Percentiles rank a stretch among this genome's conserved stretches.
phyloP scores from a whole-genome alignment of 2,113 vertebrate genomes.

The Marmota flaviventris region DNA sequence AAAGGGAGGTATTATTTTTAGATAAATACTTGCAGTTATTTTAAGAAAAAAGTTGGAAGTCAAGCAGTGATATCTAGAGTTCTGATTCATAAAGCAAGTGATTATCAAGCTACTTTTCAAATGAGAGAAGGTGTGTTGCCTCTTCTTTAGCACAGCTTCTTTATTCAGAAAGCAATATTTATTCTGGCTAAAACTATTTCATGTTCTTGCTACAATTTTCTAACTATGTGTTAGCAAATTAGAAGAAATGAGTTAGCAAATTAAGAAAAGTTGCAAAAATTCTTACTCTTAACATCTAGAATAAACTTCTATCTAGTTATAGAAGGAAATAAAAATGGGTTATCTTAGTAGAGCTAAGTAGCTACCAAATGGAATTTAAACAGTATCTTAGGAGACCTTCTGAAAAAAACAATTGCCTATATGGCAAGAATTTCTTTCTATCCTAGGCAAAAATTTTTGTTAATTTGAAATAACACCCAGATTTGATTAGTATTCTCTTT shows the following conservation, averaged over 20 bases:
- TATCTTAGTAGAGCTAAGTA: neutral
- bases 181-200: neutral
- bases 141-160: neutral
- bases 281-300: neutral
- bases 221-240: slow-evolving; percentile 36
- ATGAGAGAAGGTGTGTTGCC: neutral
- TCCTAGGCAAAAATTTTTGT: neutral
- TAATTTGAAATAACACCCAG: neutral
- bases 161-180: slow-evolving; percentile 36
- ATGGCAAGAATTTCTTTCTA: neutral
- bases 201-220: slow-evolving; percentile 32
- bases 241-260: slow-evolving; percentile 50
- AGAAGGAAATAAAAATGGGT: slow-evolving; percentile 9
- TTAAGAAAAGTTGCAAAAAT: slow-evolving; percentile 26
- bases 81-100: neutral
- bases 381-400: neutral
- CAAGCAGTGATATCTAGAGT: neutral
- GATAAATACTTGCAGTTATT: neutral
- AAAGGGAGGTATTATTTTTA: neutral
- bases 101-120: slow-evolving; percentile 29
- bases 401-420: neutral
- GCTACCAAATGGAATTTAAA: neutral
- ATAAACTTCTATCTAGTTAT: neutral
- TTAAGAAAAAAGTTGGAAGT: slow-evolving; percentile 30
- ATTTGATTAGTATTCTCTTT: neutral